Percentiles rank a stretch among this genome's conserved stretches.
phyloP scores from a whole-genome alignment of 2,888 invertebrate species.

The Pristionchus mayeri region DNA sequence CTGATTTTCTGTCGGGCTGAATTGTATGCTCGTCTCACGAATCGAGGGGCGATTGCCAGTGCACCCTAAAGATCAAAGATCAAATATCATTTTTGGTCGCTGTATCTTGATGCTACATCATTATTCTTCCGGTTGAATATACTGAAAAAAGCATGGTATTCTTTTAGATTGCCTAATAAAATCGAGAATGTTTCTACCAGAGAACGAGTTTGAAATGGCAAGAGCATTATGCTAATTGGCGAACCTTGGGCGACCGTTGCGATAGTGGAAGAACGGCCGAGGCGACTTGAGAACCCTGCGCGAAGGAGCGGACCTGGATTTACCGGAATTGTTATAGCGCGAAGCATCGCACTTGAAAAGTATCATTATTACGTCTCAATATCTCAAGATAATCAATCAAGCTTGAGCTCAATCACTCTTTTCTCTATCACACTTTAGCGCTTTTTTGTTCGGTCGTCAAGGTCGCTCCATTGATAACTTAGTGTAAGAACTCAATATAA shows the following conservation, averaged over 20 bases:
- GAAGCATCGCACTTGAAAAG: too few relatives aligned
- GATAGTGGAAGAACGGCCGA: slow-evolving; percentile 38
- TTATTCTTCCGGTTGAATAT: too few relatives aligned
- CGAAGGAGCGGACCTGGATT: slow-evolving; percentile 49
- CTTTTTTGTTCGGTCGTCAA: background rate
- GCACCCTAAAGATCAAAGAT: too few relatives aligned
- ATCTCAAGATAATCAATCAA: slow-evolving; percentile 13
- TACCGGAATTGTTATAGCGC: too few relatives aligned
- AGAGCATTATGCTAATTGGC: too few relatives aligned
- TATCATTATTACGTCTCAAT: background rate
- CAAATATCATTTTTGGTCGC: too few relatives aligned
- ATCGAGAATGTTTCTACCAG: too few relatives aligned
- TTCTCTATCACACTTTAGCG: background rate
- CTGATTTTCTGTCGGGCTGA: slow-evolving; percentile 31
- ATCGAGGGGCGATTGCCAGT: slow-evolving; percentile 27
- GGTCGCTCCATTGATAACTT: slow-evolving; percentile 2
- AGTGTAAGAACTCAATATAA: background rate
- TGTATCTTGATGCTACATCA: too few relatives aligned
- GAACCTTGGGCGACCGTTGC: slow-evolving; percentile 17
- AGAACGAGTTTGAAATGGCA: too few relatives aligned
- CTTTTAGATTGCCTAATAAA: too few relatives aligned
- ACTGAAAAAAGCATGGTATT: too few relatives aligned
- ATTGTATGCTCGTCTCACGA: slow-evolving; percentile 19
- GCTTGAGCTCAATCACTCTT: background rate
- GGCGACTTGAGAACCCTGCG: slow-evolving; percentile 48